Evolutionary conservation across 1,140 invertebrate species (phyloP), one percentile per base, ranked within the genome.

Genomic region (Panagrolaimus sp.): DNA sequence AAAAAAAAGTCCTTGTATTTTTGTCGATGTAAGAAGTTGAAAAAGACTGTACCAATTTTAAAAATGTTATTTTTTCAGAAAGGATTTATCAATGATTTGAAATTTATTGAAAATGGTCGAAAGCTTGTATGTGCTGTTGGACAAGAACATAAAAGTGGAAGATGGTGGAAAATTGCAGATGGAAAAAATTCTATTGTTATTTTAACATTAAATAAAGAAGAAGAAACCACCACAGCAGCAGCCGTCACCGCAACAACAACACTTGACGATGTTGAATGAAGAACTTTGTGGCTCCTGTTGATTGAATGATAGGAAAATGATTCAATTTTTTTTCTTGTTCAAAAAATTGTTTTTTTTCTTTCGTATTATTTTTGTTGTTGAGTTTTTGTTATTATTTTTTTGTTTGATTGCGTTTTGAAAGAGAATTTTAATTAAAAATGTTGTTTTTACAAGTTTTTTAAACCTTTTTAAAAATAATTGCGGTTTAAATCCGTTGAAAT

Each of bases 51-150:
- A n/a, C n/a, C n/a, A n/a, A n/a, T n/a, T n/a, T n/a, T n/a, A n/a
- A 38, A 38, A 38, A 63, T 20, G 27, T 66, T 63, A 25, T 45
- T 25, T 62, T 44, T 83, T 65, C 84, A 93, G 70, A 77, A 75
- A 70, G 95, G 95, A 20, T 96, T 95, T 86, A 87, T 97, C n/a
- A 98, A 98, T 85, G 84, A 87, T 65, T 84, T 98, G 65, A 84
- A 87, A 27, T 97, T 98, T 84, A 90, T 90, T 25, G 84, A 84
- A 87, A 82, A 94, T 86, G 91, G 92, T 13, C 88, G 86, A 51
- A 87, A 89, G 73, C 85, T 98, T 65, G 88, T 93, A 77, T 91
- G 89, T 47, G 93, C 88, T n/a, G 86, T 94, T 16, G 93, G 94
- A 0, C 90, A 92, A 83, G 94, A 98, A 85, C 94, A 98, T 82